These are phyloP conservation scores for Plectrocnemia conspersa DNA, from an alignment of 1,140 invertebrate species.

Conservation along the genomic window DNA sequence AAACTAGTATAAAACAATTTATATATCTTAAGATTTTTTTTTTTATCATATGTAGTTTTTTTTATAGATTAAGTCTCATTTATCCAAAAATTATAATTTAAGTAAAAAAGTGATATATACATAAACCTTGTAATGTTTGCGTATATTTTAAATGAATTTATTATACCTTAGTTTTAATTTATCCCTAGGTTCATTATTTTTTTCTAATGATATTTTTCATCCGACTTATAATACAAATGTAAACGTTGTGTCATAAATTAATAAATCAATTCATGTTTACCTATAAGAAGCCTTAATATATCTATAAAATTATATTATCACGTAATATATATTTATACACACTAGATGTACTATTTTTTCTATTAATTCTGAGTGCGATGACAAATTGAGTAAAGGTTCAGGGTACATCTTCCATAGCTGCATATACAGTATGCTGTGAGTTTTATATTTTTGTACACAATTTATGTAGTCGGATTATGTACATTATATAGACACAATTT, in stretches of 20 bases:
- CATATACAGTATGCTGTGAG: constrained; percentile 25
- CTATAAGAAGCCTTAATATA: no score
- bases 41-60: not conserved
- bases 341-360: not conserved
- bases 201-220: no score
- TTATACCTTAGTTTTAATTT: no score
- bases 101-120: no score
- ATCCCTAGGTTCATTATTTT: no score
- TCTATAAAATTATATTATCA: no score
- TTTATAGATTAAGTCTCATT: constrained; percentile 9
- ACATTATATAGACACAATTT: constrained; percentile 1
- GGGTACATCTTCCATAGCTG: constrained; percentile 32
- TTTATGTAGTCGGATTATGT: constrained; percentile 14
- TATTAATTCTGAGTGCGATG: not conserved
- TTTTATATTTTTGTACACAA: constrained; percentile 35
- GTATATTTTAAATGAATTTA: no score
- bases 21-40: not conserved
- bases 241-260: no score
- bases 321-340: no score
- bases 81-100: constrained; percentile 18
- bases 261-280: no score
- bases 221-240: no score
- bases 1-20: constrained; percentile 4
- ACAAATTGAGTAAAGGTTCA: constrained; percentile 18
- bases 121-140: not conserved